Percentiles rank a stretch among this genome's conserved stretches.
Evolutionary conservation across 2,113 vertebrate species (phyloP).

Genomic region (Poicephalus meyeri): DNA sequence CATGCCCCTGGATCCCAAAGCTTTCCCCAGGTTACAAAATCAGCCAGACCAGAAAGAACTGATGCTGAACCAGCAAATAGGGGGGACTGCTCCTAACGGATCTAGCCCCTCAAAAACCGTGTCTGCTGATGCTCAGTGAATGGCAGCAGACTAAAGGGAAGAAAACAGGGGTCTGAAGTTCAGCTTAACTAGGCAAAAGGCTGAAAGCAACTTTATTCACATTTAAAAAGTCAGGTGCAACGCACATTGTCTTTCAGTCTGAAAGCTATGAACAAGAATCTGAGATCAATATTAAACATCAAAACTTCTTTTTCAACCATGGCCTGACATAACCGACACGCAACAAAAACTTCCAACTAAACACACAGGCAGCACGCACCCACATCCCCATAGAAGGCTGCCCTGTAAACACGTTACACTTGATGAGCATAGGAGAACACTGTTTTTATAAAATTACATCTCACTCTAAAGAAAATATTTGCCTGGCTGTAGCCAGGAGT

Average conservation of each 20-base stretch:
- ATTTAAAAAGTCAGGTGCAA: neutral
- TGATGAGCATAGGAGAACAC: neutral
- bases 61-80: neutral
- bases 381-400: neutral
- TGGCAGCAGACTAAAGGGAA: neutral
- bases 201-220: neutral
- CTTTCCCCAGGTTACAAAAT: neutral
- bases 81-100: neutral
- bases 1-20: neutral
- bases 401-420: neutral
- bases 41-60: neutral
- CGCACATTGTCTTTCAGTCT: neutral
- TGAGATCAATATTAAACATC: neutral
- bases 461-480: slow-evolving; percentile 43
- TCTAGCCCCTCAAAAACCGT: neutral
- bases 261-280: neutral
- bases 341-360: neutral
- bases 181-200: neutral
- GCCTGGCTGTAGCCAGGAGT: neutral
- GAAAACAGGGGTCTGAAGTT: neutral
- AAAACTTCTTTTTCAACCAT: neutral
- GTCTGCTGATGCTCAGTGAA: neutral
- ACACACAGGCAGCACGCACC: neutral
- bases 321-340: neutral
- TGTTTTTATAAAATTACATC: slow-evolving; percentile 17